These are phyloP conservation scores for Leptinotarsa lineolata DNA, from an alignment of 1,140 invertebrate species.

Conservation along the genomic window DNA sequence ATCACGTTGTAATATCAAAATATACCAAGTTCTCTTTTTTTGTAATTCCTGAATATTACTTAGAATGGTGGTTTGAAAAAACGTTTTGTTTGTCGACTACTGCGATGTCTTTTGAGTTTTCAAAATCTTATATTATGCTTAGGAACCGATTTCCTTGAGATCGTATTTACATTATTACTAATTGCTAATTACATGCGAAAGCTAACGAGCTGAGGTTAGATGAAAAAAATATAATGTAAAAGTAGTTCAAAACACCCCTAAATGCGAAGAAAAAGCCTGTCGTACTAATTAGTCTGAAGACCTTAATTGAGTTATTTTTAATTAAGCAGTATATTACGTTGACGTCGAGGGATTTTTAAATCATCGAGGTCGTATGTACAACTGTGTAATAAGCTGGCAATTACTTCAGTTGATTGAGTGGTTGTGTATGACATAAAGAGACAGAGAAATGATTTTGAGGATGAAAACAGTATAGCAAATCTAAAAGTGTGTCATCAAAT, in stretches of 20 bases:
- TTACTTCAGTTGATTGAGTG: constrained; percentile 1
- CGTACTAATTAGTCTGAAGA: constrained; percentile 67
- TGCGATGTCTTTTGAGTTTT: not conserved
- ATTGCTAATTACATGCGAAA: constrained; percentile 49
- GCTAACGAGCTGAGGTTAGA: constrained; percentile 29
- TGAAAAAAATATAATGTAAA: constrained; percentile 35
- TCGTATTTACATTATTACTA: constrained; percentile 25
- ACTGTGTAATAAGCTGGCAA: constrained; percentile 11
- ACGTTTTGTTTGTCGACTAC: no score
- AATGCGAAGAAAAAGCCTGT: constrained; percentile 50
- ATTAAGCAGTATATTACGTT: constrained; percentile 55
- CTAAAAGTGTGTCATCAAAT: no score
- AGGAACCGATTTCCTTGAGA: not conserved
- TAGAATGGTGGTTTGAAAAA: no score
- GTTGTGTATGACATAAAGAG: not conserved
- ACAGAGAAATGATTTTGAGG: no score
- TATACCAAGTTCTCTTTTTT: no score
- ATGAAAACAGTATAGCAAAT: no score
- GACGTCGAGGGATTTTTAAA: constrained; percentile 21
- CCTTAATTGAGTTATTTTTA: constrained; percentile 70
- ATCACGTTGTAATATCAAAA: no score
- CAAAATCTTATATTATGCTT: not conserved
- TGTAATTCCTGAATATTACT: no score
- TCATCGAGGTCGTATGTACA: constrained; percentile 11
- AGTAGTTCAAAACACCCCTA: constrained; percentile 22